These are phyloP conservation scores for Radopholus similis DNA, from an alignment of 1,140 invertebrate species.

Conservation along the genomic window DNA sequence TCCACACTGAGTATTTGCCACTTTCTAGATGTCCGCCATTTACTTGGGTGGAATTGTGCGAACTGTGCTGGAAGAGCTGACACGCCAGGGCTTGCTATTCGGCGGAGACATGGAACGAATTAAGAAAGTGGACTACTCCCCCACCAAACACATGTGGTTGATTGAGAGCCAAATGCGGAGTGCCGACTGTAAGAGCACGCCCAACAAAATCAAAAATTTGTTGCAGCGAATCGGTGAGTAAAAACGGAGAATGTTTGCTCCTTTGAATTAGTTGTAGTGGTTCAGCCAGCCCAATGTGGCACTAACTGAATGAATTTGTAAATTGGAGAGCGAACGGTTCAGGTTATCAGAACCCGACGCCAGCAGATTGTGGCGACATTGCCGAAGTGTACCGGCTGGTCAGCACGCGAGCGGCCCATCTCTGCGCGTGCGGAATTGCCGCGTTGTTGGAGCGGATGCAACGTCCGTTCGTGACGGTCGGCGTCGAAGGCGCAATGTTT, in stretches of 20 bases:
- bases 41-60: constrained; percentile 62
- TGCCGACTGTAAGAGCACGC: constrained; percentile 73
- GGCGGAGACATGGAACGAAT: constrained; percentile 66
- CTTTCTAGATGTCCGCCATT: background rate
- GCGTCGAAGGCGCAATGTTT: constrained; percentile 96
- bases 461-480: constrained; percentile 82
- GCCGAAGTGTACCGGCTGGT: constrained; percentile 86
- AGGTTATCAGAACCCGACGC: constrained; percentile 61
- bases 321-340: no score
- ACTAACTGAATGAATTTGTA: no score
- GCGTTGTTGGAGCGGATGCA: constrained; percentile 70
- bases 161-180: constrained; percentile 72
- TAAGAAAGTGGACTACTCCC: constrained; percentile 74
- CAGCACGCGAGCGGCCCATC: constrained; percentile 78
- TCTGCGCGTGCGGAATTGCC: constrained; percentile 82
- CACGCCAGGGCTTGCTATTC: constrained; percentile 62
- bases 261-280: background rate
- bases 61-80: constrained; percentile 62
- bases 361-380: constrained; percentile 82
- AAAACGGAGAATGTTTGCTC: background rate
- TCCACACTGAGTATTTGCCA: constrained; percentile 19
- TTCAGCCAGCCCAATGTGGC: no score
- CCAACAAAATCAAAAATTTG: constrained; percentile 76
- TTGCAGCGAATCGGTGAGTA: constrained; percentile 75
- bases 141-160: constrained; percentile 94